Conservation (phyloP, 2,113 vertebrate genomes). For the Oryctolagus cuniculus region mOryCun1.1 NC_091438.1:110102501-110103000, state of each 20-base stretch:
- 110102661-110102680: neutral
- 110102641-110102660: neutral
- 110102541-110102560: constrained; percentile 23
- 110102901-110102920: too few relatives aligned
- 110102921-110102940: too few relatives aligned
- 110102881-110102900: too few relatives aligned
- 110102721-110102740: neutral
- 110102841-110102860: too few relatives aligned
- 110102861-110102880: too few relatives aligned
- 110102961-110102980: too few relatives aligned
- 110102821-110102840: too few relatives aligned
- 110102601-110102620: neutral
- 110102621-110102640: neutral
- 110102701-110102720: neutral
- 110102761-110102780: too few relatives aligned
- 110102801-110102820: too few relatives aligned
- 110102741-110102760: neutral
- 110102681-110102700: neutral
- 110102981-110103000: too few relatives aligned
- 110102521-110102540: constrained; percentile 59
- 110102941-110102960: too few relatives aligned
- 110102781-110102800: too few relatives aligned
- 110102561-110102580: neutral
- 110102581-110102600: constrained; percentile 32
- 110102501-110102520: constrained; percentile 33